Evolutionary conservation across 2,113 vertebrate genomes (phyloP).

Genomic region (Tringa solitaria): DNA sequence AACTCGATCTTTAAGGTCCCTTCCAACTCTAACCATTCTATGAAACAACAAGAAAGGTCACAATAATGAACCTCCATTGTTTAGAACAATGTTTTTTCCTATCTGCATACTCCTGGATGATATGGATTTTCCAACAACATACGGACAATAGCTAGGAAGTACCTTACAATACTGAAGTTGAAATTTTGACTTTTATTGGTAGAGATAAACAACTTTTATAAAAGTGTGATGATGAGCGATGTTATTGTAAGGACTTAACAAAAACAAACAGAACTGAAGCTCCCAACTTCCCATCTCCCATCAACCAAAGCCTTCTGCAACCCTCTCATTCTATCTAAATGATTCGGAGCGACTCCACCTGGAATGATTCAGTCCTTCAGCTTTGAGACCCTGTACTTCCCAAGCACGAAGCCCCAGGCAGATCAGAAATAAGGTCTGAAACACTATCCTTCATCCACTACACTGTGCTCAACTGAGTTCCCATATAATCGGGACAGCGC

Average conservation of each 20-base stretch:
- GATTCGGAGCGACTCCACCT: not conserved
- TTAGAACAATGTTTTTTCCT: not conserved
- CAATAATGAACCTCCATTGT: not conserved
- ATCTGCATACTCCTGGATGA: not conserved
- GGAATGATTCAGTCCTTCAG: not conserved
- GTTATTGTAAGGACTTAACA: not conserved
- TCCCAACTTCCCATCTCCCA: not conserved
- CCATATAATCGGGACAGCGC: accelerated
- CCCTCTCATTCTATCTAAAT: not conserved
- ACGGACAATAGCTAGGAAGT: not conserved
- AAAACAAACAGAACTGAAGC: not conserved
- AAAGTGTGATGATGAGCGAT: not conserved
- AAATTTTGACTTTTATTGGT: not conserved
- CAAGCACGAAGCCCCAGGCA: not conserved
- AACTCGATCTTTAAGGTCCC: not conserved
- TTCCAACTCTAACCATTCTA: not conserved
- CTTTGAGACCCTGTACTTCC: not conserved
- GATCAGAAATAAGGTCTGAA: not conserved
- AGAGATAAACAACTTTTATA: not conserved
- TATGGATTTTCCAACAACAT: not conserved
- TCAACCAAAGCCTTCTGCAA: not conserved
- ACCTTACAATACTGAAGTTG: not conserved
- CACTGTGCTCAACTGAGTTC: accelerated
- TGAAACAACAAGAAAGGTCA: not conserved
- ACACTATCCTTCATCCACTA: not conserved